Evolutionary conservation across 1,140 invertebrate genomes (phyloP).

Genomic region (Tetramorium alpestre): DNA sequence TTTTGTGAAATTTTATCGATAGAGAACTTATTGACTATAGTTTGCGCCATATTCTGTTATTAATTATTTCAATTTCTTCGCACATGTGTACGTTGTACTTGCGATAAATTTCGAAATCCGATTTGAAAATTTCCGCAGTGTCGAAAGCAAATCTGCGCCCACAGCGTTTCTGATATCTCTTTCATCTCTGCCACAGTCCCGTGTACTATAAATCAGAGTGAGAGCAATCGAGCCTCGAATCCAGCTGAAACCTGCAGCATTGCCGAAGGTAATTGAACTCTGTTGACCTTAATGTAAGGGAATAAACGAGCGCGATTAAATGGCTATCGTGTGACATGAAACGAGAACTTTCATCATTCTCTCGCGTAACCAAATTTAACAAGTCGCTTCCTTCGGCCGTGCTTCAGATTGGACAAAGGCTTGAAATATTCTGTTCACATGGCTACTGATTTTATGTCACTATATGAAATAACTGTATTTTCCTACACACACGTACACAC

Average conservation of each 20-base stretch:
- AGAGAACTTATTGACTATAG: not conserved
- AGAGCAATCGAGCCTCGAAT: constrained; percentile 69
- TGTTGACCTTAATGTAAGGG: constrained; percentile 76
- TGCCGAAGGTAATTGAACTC: constrained; percentile 77
- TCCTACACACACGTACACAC: constrained; percentile 4
- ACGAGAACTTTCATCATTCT: constrained; percentile 10
- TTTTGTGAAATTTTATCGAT: constrained; percentile 16
- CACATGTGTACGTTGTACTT: not conserved
- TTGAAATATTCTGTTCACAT: constrained; percentile 7
- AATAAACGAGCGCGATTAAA: constrained; percentile 65
- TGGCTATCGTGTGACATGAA: constrained; percentile 47
- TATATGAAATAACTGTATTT: constrained; percentile 43
- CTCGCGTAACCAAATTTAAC: constrained; percentile 40
- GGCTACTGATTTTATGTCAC: constrained; percentile 29
- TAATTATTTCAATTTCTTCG: not conserved
- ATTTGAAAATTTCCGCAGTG: not conserved
- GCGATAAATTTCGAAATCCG: not conserved
- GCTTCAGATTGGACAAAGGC: not conserved
- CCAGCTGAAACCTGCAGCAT: constrained; percentile 68
- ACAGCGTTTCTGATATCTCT: not conserved
- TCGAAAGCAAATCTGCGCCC: not conserved
- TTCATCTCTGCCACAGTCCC: constrained; percentile 56
- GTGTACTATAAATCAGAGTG: constrained; percentile 67
- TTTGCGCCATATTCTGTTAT: not conserved
- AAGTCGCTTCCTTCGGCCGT: constrained; percentile 31